Evolutionary conservation across 1,140 invertebrate species (phyloP).

Genomic region (Brachionus paranguensis): DNA sequence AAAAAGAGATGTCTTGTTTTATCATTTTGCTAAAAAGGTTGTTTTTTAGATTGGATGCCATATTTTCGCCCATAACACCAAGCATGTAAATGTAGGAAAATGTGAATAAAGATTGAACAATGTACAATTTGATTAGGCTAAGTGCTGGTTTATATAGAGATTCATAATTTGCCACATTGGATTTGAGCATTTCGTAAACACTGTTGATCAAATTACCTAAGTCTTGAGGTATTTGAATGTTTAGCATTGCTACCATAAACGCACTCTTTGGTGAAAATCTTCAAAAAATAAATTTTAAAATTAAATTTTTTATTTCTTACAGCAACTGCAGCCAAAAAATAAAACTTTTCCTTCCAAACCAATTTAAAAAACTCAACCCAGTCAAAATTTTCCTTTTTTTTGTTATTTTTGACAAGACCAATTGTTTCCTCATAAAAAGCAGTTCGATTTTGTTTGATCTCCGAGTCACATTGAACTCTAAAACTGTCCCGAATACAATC

Average conservation of each 20-base stretch:
- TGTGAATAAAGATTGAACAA: constrained; percentile 72
- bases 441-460: constrained; percentile 24
- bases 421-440: constrained; percentile 31
- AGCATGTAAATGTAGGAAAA: constrained; percentile 80
- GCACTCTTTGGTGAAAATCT: constrained; percentile 63
- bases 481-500: background rate
- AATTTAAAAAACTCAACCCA: constrained; percentile 23
- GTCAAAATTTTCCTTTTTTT: constrained; percentile 3
- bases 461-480: background rate
- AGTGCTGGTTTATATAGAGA: constrained; percentile 65
- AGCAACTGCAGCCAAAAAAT: constrained; percentile 13
- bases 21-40: constrained; percentile 77
- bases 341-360: constrained; percentile 33
- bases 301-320: background rate
- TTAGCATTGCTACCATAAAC: constrained; percentile 69
- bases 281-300: background rate
- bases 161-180: constrained; percentile 54
- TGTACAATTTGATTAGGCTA: constrained; percentile 64
- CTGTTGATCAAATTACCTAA: constrained; percentile 72
- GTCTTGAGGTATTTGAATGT: constrained; percentile 71
- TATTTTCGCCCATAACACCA: constrained; percentile 75
- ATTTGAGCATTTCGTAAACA: constrained; percentile 57
- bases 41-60: constrained; percentile 71
- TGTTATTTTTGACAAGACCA: background rate
- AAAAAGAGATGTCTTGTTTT: constrained; percentile 80